Evolutionary conservation across 2,888 invertebrate species (phyloP).

Genomic region (Mythimna loreyi): DNA sequence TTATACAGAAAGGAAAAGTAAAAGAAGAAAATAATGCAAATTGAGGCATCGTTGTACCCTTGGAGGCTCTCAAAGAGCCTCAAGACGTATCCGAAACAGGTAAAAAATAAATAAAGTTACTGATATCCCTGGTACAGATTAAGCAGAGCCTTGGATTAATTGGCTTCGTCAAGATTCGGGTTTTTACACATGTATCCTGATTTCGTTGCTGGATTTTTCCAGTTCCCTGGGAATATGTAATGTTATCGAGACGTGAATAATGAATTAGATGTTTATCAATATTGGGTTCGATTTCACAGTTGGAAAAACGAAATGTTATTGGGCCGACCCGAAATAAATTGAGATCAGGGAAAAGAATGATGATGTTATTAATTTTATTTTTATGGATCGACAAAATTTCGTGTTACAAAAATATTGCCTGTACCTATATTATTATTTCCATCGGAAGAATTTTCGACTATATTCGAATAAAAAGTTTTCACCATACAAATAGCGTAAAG

Average conservation of each 20-base stretch:
- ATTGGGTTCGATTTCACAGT: conserved; percentile 2
- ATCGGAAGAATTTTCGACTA: background rate
- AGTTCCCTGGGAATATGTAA: conserved; percentile 28
- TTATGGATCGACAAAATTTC: background rate
- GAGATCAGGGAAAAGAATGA: background rate
- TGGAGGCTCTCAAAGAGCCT: conserved; percentile 32
- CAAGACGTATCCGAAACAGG: conserved; percentile 53
- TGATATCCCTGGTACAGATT: conserved; percentile 53
- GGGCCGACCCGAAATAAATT: background rate
- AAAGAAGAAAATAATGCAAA: conserved; percentile 50
- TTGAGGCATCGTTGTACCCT: conserved; percentile 36
- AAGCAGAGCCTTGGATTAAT: conserved; percentile 52
- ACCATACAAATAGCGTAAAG: background rate
- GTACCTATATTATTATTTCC: background rate
- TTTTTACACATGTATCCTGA: conserved; percentile 30
- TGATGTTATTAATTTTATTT: background rate
- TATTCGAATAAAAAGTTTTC: background rate
- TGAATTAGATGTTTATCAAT: conserved; percentile 10
- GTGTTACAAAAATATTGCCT: background rate
- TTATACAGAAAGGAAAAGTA: conserved; percentile 27
- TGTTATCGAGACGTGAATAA: conserved; percentile 19
- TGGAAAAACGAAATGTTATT: background rate
- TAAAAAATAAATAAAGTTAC: conserved; percentile 62
- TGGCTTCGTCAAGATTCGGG: conserved; percentile 45
- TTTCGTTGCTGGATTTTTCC: conserved; percentile 9